phyloP scores from a whole-genome alignment of 2,888 invertebrate genomes.

The Limnephilus auricula region DNA sequence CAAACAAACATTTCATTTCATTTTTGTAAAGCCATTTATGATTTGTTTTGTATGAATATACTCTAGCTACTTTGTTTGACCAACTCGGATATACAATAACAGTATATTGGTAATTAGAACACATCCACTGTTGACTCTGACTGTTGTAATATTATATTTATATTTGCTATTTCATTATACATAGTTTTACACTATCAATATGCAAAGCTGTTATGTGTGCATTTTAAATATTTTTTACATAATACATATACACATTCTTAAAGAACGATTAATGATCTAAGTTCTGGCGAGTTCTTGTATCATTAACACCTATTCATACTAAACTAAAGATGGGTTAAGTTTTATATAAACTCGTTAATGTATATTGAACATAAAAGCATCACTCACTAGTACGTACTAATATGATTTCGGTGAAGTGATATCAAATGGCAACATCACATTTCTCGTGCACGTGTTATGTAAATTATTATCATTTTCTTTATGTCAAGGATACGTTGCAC shows the following conservation, averaged over 20 bases:
- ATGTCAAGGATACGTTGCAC: neutral
- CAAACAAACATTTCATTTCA: neutral
- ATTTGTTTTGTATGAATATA: neutral
- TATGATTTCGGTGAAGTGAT: neutral
- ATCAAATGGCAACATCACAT: neutral
- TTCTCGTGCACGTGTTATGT: neutral
- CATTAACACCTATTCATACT: neutral
- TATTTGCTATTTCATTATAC: neutral
- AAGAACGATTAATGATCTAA: neutral
- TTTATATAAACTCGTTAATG: neutral
- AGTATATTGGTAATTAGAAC: neutral
- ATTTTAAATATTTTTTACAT: neutral
- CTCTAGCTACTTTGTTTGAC: neutral
- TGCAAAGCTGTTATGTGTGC: neutral
- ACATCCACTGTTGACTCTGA: neutral
- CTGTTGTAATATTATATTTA: neutral
- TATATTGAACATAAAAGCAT: neutral
- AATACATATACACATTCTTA: neutral
- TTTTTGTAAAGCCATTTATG: neutral
- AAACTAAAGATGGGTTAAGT: neutral
- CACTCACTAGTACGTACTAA: neutral
- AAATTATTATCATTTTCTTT: neutral
- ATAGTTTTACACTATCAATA: neutral
- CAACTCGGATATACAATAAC: neutral
- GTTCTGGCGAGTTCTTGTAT: neutral